These are phyloP conservation scores for Charina bottae DNA, from an alignment of 2,113 vertebrate species.

Conservation along the genomic window DNA sequence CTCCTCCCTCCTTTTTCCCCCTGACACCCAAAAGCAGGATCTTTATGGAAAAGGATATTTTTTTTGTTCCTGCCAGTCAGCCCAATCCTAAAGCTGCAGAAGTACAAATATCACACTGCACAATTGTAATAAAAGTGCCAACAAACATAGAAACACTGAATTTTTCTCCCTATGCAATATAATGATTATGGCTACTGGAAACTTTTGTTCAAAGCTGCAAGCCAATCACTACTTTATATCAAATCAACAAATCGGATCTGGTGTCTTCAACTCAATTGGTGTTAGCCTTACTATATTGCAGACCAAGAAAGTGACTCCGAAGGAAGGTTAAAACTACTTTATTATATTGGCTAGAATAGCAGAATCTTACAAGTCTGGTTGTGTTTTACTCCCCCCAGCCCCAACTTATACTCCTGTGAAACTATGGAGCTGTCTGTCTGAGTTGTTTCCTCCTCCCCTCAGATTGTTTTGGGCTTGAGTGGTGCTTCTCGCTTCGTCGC, in stretches of 20 bases:
- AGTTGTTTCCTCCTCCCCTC: neutral
- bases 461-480: neutral
- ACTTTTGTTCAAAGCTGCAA: neutral
- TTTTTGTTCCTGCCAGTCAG: neutral
- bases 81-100: neutral
- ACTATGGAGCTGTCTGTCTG: neutral
- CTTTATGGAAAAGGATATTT: neutral
- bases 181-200: neutral
- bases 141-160: neutral
- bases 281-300: neutral
- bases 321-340: neutral
- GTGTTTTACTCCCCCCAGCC: neutral
- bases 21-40: neutral
- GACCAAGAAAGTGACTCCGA: neutral
- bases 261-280: neutral
- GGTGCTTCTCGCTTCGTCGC: neutral
- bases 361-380: neutral
- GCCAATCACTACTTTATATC: neutral
- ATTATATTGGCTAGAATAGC: neutral
- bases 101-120: neutral
- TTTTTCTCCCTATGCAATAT: neutral
- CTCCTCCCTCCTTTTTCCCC: neutral
- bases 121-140: neutral
- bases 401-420: neutral
- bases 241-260: neutral